Conservation (phyloP, 2,797 vertebrate species). For the Hozukius guyotensis region DNA sequence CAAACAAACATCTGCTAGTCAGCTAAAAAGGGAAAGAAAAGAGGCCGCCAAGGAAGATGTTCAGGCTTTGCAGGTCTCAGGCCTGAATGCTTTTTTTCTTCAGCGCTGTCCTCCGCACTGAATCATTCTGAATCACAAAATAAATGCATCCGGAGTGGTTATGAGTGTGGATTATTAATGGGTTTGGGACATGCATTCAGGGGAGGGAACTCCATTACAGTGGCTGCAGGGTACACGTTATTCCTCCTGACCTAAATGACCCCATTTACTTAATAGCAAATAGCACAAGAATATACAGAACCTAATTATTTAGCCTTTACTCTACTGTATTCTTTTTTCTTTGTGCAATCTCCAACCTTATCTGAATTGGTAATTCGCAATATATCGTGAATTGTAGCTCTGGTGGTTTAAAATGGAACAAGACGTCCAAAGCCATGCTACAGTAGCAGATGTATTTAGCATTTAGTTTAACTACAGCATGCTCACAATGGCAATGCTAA, state of each 20-base stretch:
- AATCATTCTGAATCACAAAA: conserved; percentile 48
- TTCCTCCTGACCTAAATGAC: conserved; percentile 41
- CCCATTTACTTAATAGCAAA: conserved; percentile 52
- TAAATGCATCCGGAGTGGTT: conserved; percentile 53
- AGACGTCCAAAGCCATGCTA: background rate
- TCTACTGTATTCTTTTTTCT: accelerated
- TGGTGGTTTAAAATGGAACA: background rate
- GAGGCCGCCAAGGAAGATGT: conserved; percentile 9
- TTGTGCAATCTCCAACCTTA: background rate
- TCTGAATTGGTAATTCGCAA: background rate
- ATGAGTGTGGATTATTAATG: conserved; percentile 62
- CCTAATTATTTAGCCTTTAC: conserved; percentile 4
- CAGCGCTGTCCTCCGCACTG: background rate
- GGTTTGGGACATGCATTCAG: conserved; percentile 31
- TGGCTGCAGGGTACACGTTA: conserved; percentile 27
- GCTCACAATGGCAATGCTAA: background rate
- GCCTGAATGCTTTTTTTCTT: conserved; percentile 20
- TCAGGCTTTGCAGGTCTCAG: conserved; percentile 35
- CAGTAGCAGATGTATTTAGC: background rate
- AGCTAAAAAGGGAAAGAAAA: conserved; percentile 43
- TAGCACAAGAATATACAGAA: conserved; percentile 30
- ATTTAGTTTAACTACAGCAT: background rate
- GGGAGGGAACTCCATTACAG: conserved; percentile 34
- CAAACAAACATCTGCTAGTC: conserved; percentile 69
- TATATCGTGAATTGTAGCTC: background rate